A percentile compares a stretch with the other conserved stretches of the same genome.
These are phyloP conservation scores for Sardinella longiceps DNA, from an alignment of 2,797 vertebrate genomes.

Conservation along the genomic window DNA sequence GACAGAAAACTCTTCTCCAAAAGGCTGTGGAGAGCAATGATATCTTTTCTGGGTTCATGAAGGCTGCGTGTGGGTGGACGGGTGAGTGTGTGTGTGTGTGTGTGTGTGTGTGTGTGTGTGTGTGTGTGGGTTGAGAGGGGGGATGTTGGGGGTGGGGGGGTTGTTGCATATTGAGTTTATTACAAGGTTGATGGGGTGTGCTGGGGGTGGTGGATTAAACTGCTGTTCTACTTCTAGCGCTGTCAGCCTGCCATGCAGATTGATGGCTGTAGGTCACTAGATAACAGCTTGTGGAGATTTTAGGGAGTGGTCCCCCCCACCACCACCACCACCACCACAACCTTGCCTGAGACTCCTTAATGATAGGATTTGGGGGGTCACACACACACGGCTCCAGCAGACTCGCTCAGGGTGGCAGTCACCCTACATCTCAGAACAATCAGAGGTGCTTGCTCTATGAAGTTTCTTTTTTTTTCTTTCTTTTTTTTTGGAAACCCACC, in stretches of 20 bases:
- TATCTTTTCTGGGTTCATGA: neutral
- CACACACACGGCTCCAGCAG: neutral
- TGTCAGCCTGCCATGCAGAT: constrained; percentile 60
- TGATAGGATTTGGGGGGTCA: constrained; percentile 13
- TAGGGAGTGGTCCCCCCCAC: constrained; percentile 45
- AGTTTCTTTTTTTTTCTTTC: neutral
- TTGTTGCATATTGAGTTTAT: constrained; percentile 51
- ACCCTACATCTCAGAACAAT: neutral
- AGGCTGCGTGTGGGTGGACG: too few species aligned
- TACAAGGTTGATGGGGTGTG: constrained; percentile 44
- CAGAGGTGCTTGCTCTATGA: neutral
- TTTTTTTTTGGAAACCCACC: neutral
- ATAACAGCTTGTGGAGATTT: constrained; percentile 68
- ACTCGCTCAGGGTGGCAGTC: neutral
- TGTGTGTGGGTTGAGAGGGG: neutral
- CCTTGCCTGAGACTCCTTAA: neutral
- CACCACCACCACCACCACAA: neutral
- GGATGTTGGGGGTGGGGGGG: constrained; percentile 36
- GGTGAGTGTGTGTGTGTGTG: too few species aligned
- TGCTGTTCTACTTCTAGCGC: constrained; percentile 65
- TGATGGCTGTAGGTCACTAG: constrained; percentile 65
- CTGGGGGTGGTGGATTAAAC: constrained; percentile 47
- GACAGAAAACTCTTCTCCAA: neutral
- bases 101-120: neutral
- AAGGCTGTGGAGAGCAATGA: neutral